Evolutionary conservation across 2,113 vertebrate species (phyloP), one percentile per base, ranked within the genome.

Genomic region (Vulpes vulpes): DNA sequence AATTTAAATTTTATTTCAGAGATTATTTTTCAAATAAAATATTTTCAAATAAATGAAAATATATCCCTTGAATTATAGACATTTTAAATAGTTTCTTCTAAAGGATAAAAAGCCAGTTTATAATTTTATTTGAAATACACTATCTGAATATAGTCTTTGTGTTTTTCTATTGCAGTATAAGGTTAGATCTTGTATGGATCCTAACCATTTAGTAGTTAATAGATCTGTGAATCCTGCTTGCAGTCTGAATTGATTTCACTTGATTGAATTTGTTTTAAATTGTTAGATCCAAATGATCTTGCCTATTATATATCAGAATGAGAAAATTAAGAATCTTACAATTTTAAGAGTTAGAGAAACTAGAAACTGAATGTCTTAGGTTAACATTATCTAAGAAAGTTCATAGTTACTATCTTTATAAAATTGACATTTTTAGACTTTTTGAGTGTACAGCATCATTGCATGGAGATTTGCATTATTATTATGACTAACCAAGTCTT

Each of bases 1-100:
- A 71, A 95, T 94, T 96, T 91, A 84, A 94, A 65, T 89, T 96
- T 92, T 96, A 49, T 93, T 92, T 95, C 30, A 79, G 64, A 79
- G 11, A 4, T 69, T 83, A 83, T 92, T 35, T 94, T 97, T 43
- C 19, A 62, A 73, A 64, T 90, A 86, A 4, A 43, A 35, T 86
- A 86, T 95, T 97, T 93, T 32, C 8, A 91, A 86, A 38, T 93
- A 91, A 84, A 82, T 89, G 38, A 93, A 96, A 95, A 73, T 32
- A 91, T 69, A 92, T 25, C 64, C 16, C 80, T 91, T 78, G 53
- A 3, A 73, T 59, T 86, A 12, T 89, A 76, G 73, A 35, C 17
- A 82, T 59, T 91, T 95, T 84, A 59, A 90, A 95, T 51, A 74
- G 27, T 67, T 90, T 15, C 27, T 85, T 69, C 32, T 64, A 22